Base-by-base conservation (phyloP, 2,797 vertebrate genomes). In the Lindbergichthys nudifrons region DNA sequence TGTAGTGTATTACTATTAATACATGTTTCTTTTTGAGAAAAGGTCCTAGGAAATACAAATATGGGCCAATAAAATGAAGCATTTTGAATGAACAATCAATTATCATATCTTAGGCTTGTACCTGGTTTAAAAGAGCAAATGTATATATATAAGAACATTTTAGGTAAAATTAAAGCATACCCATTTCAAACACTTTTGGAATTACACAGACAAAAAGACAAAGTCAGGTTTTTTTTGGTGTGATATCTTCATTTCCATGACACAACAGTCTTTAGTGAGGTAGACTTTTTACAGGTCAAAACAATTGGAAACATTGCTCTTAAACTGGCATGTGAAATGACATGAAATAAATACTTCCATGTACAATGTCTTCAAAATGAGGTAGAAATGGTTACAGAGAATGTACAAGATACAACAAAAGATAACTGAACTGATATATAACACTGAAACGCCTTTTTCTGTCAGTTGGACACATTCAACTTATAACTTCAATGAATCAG, bases 321-420 rank as follows among this genome's bases (percentile, higher is more conserved):
- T 75, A 79, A 83, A 82, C 84, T 80, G 81, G 77, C 84, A 79
- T 77, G 73, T 84, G 85, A 91, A 89, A 88, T 70, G 73, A 92
- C 91, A 91, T 91, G 91, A 92, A 87, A 91, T 89, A 92, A 90
- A 93, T 88, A 90, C 66, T 91, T 92, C 87, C 92, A 92, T 90
- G 91, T 86, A 87, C 88, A 85, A 79, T 32, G 82, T 90, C 79
- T 90, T 93, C 70, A 89, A 89, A 88, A 87, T 92, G 93, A 94
- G 93, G 93, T 94, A 94, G 93, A 93, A 92, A 82, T 73, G 80
- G 90, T 92, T 89, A 91, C 88, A 91, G 84, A 90, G 81, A 91
- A 92, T 91, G 87, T 85, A 92, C 81, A 88, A 80, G 79, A 87
- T 82, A 90, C 78, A 84, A 86, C 70, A 77, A 87, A 86, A 54